Evolutionary conservation across 2,113 vertebrate genomes (phyloP).

Genomic region (Osmerus mordax): DNA sequence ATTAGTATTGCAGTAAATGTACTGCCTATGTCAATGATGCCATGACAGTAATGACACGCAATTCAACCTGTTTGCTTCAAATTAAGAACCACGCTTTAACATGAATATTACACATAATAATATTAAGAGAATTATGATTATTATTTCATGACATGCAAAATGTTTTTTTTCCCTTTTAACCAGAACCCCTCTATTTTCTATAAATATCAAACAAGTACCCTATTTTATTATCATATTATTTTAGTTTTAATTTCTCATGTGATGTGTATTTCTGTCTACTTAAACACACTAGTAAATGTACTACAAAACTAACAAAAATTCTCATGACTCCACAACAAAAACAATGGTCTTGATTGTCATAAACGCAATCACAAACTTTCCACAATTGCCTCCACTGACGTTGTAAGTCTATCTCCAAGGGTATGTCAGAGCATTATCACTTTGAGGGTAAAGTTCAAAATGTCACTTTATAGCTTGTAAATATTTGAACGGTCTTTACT

Average conservation of each 20-base stretch:
- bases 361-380: slow-evolving; percentile 33
- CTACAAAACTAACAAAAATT: slow-evolving; percentile 21
- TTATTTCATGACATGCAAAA: not conserved
- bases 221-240: too few species aligned
- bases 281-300: slow-evolving; percentile 24
- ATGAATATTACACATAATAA: not conserved
- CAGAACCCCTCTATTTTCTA: too few species aligned
- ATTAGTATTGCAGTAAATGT: slow-evolving; percentile 15
- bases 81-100: not conserved
- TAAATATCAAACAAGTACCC: too few species aligned
- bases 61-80: not conserved
- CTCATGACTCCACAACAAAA: slow-evolving; percentile 39
- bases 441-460: slow-evolving; percentile 58
- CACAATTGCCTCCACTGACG: not conserved
- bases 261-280: not conserved
- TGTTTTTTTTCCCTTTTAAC: not conserved
- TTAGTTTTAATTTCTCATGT: too few species aligned
- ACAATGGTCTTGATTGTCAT: slow-evolving; percentile 37
- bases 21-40: slow-evolving; percentile 26
- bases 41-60: not conserved
- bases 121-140: not conserved
- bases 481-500: slow-evolving; percentile 51
- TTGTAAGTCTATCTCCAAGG: not conserved
- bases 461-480: slow-evolving; percentile 40
- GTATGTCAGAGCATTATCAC: not conserved